Percentiles rank a stretch among this genome's conserved stretches.
Evolutionary conservation across 2,797 vertebrate species (phyloP).

Genomic region (Gymnodraco acuticeps): DNA sequence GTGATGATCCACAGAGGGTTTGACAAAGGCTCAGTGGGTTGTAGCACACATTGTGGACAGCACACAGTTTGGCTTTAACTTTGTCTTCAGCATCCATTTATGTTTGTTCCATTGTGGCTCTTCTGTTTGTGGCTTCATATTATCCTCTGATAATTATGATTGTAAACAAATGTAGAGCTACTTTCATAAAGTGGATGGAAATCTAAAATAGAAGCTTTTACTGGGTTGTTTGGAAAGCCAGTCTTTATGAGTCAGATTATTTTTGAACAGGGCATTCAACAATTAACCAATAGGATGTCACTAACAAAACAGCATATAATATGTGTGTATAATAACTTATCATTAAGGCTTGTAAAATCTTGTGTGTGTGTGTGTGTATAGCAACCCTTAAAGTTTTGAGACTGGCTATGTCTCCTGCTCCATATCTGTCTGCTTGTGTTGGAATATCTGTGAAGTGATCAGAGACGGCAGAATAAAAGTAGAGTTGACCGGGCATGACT

Average conservation of each 20-base stretch:
- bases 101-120: not conserved
- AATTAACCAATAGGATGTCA: too few species aligned
- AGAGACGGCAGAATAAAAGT: slow-evolving; percentile 8
- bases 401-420: slow-evolving; percentile 49
- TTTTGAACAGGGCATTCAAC: not conserved
- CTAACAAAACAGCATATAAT: too few species aligned
- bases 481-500: slow-evolving; percentile 11
- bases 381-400: not conserved
- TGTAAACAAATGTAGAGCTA: slow-evolving; percentile 14
- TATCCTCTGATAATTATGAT: not conserved
- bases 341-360: not conserved
- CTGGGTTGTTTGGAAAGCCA: slow-evolving; percentile 15
- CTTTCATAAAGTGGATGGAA: slow-evolving; percentile 4
- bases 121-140: not conserved
- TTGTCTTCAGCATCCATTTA: not conserved
- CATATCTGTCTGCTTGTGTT: slow-evolving; percentile 66
- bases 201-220: slow-evolving; percentile 26
- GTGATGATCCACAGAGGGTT: slow-evolving; percentile 13
- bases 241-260: not conserved
- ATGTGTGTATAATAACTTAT: too few species aligned
- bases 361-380: slow-evolving; percentile 4
- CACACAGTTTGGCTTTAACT: slow-evolving; percentile 1
- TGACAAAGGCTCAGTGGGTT: slow-evolving; percentile 55
- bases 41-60: not conserved
- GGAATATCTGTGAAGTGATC: slow-evolving; percentile 28